Evolutionary conservation across 2,888 invertebrate genomes (phyloP).

Genomic region (Serripes groenlandicus): DNA sequence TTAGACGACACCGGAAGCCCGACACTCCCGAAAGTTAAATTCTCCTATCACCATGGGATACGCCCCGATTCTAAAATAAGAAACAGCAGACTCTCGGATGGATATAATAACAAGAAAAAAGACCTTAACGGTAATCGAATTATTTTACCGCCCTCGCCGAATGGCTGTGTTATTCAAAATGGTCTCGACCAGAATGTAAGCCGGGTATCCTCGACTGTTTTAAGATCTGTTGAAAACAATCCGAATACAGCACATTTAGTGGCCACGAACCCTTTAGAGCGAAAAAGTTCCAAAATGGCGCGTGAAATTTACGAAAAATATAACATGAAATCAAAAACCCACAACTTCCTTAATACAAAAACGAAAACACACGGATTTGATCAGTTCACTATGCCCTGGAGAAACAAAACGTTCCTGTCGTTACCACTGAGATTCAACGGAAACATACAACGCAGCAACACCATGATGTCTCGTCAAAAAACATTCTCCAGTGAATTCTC

Average conservation of each 20-base stretch:
- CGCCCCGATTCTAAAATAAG: constrained; percentile 13
- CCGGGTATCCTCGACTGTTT: constrained; percentile 29
- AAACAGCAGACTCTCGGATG: background rate
- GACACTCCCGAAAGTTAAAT: constrained; percentile 54
- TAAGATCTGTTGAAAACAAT: constrained; percentile 49
- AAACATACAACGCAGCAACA: constrained; percentile 30
- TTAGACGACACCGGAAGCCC: constrained; percentile 43
- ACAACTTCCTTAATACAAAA: constrained; percentile 24
- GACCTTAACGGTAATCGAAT: constrained; percentile 9
- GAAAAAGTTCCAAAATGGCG: constrained; percentile 58
- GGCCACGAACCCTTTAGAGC: constrained; percentile 12
- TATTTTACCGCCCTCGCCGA: constrained; percentile 60
- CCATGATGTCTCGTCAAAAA: constrained; percentile 33
- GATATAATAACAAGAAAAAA: background rate
- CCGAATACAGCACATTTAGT: constrained; percentile 23
- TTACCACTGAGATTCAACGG: constrained; percentile 63
- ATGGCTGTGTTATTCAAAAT: constrained; percentile 62
- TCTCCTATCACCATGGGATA: constrained; percentile 54
- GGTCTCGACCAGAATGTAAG: constrained; percentile 40
- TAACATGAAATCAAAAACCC: constrained; percentile 60
- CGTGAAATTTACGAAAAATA: constrained; percentile 67
- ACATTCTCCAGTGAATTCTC: constrained; percentile 39
- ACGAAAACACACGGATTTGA: constrained; percentile 36
- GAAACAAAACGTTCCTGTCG: constrained; percentile 63
- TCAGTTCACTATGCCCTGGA: constrained; percentile 63